A percentile compares a stretch with the other conserved stretches of the same genome.
phyloP scores from a whole-genome alignment of 1,140 invertebrate species.

The Diorhabda elongata region DNA sequence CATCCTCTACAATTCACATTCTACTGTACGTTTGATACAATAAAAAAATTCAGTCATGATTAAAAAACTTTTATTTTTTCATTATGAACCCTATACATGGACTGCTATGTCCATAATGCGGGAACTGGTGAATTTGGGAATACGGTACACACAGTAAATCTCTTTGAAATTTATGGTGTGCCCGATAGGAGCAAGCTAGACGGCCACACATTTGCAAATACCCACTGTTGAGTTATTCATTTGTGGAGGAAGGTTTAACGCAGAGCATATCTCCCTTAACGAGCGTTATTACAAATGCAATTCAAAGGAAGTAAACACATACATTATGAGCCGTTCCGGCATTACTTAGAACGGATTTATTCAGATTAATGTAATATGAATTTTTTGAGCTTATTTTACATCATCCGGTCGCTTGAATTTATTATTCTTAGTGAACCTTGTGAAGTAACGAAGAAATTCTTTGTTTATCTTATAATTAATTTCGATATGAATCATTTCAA shows the following conservation, averaged over 20 bases:
- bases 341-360: background rate
- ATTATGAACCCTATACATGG: too few species aligned
- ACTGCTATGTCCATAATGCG: background rate
- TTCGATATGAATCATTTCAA: too few species aligned
- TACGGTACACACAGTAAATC: background rate
- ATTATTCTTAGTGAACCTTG: too few species aligned
- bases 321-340: conserved; percentile 1
- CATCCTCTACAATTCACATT: too few species aligned
- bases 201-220: background rate
- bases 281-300: background rate
- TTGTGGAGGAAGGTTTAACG: conserved; percentile 1
- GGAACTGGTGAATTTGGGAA: background rate
- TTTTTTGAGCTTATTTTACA: background rate
- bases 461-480: too few species aligned
- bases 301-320: conserved; percentile 2
- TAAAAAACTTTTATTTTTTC: too few species aligned
- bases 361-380: background rate
- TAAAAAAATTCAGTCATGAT: too few species aligned
- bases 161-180: conserved; percentile 1
- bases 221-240: background rate
- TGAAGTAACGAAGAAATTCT: too few species aligned
- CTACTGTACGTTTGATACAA: too few species aligned
- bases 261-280: background rate
- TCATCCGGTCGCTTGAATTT: background rate
- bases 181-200: conserved; percentile 1